Evolutionary conservation across 2,888 invertebrate genomes (phyloP).

Genomic region (Dyspetes luteomarginatus): DNA sequence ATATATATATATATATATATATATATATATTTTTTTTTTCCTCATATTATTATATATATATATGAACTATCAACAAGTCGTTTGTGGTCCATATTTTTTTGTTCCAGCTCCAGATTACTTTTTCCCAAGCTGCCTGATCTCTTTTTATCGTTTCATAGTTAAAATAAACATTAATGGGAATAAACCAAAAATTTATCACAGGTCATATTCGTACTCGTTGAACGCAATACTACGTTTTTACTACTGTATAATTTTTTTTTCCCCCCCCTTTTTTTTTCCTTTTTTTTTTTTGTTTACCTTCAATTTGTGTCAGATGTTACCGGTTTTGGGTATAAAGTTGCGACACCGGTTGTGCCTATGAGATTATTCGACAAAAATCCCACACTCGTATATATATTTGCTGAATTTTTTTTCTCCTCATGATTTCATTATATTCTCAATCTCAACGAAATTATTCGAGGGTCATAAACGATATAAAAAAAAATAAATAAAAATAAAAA

Average conservation of each 20-base stretch:
- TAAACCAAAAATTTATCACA: slow-evolving; percentile 23
- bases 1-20: too few species aligned
- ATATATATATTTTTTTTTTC: too few species aligned
- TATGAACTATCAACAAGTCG: not conserved
- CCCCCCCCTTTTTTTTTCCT: too few species aligned
- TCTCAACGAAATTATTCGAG: slow-evolving; percentile 39
- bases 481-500: too few species aligned
- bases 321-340: slow-evolving; percentile 24
- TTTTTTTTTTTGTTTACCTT: too few species aligned
- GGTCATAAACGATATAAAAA: slow-evolving; percentile 1
- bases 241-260: slow-evolving; percentile 13
- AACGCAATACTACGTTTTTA: slow-evolving; percentile 36
- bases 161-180: not conserved
- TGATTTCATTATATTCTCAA: slow-evolving; percentile 19
- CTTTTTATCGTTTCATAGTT: too few species aligned
- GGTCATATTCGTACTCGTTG: slow-evolving; percentile 6
- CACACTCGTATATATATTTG: too few species aligned
- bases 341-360: slow-evolving; percentile 23
- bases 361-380: slow-evolving; percentile 22
- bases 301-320: slow-evolving; percentile 24
- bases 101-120: not conserved
- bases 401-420: too few species aligned
- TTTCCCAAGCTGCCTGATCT: not conserved
- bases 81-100: not conserved
- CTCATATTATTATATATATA: too few species aligned